Evolutionary conservation across 1,140 invertebrate species (phyloP), one percentile per base, ranked within the genome.

Genomic region (Heliconius hewitsoni): DNA sequence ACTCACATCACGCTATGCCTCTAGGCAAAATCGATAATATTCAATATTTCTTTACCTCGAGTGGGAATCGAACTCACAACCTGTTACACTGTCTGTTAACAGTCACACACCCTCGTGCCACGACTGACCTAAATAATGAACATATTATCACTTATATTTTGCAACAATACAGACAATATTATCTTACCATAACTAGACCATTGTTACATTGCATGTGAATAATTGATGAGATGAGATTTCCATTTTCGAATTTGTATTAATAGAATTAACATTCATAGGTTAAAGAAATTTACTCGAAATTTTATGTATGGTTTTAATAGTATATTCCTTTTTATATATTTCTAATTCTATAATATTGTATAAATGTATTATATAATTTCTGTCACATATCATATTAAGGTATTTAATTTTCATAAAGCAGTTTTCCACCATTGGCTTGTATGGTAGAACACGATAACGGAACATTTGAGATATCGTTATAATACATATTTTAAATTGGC

Each of bases 401-500:
- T 19, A 52, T 52, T 19, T 52, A 52, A 2, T 60, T 60, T 60
- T 11, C 8, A 57, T 57, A 57, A 57, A 57, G 8, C n/a, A 23
- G 55, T 19, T 9, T 3, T 60, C 8, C 8, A 23, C 2, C n/a
- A 27, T 23, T 60, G n/a, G 8, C n/a, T 27, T 60, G 3, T 60
- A 23, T 1, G 2, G 3, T 23, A 60, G n/a, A 60, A 60, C 55
- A 13, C 8, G 8, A 60, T 60, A 23, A 60, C 55, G 55, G 8
- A 11, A 3, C 55, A 60, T 23, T 3, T 8, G 55, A 60, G 19
- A 60, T 23, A 23, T 60, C n/a, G 8, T 60, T 23, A 66, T 66
- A 66, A 13, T 66, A 66, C 27, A 30, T 13, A 66, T 27, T 66
- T 66, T 60, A 60, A 66, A 66, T 66, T 66, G 60, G 60, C n/a